Percentiles rank a stretch among this genome's conserved stretches.
Conservation (phyloP, 2,797 vertebrate species). For the Molossus alvarezi region DNA sequence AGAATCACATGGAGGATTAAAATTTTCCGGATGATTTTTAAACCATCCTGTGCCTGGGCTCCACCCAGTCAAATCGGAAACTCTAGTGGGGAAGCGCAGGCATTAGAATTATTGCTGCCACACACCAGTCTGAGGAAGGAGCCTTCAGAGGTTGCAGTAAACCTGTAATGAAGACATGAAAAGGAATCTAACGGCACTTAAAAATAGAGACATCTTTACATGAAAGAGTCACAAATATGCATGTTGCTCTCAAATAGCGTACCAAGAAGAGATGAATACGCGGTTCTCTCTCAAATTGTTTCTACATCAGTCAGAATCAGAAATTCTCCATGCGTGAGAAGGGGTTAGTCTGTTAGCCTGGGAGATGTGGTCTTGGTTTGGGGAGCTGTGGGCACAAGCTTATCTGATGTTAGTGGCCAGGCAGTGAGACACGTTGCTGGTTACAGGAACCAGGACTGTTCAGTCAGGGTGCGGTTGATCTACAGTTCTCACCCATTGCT, state of each 20-base stretch:
- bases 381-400: neutral
- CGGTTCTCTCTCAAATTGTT: neutral
- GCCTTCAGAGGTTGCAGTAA: neutral
- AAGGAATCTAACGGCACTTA: neutral
- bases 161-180: neutral
- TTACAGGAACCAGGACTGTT: neutral
- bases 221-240: neutral
- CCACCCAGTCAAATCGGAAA: neutral
- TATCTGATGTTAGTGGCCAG: neutral
- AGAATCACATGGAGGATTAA: neutral
- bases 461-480: neutral
- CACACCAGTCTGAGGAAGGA: neutral
- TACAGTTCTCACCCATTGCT: neutral
- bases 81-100: neutral
- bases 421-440: neutral
- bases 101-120: neutral
- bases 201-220: neutral
- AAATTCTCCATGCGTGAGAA: neutral
- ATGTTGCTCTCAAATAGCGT: neutral
- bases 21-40: constrained; percentile 12
- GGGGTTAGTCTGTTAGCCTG: neutral
- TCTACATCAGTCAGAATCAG: neutral
- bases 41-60: neutral
- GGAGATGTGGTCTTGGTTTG: neutral
- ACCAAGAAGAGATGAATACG: neutral